Base-by-base conservation (phyloP, 2,888 invertebrate genomes). In the Polia nebulosa region DNA sequence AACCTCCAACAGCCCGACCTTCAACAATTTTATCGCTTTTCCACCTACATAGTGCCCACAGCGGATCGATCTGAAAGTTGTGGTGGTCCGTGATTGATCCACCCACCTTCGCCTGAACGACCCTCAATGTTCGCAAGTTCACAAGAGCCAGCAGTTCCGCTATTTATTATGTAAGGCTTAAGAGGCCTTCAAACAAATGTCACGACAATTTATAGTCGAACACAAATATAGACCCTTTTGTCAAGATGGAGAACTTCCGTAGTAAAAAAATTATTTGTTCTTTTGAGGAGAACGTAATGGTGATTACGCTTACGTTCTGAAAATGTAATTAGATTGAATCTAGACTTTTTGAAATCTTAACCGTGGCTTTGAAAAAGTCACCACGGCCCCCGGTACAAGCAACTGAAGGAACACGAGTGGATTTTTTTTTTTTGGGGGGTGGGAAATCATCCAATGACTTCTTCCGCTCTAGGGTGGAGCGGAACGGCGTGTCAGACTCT, bases 41-140 rank as follows among this genome's bases (percentile, higher is more conserved):
- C 32, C 44, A 47, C 5, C 22, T 34, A 34, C 2, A 8, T 15
- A 41, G 29, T 52, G 41, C 5, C 36, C 29, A 22, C 20, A 39
- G 8, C 9, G 32, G 41, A 76, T 53, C 58, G 70, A 69, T 36
- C 34, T 55, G 20, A 58, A 17, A 29, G 20, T 67, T 58, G 45
- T 47, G 47, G 20, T 9, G 11, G 45, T 49, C 8, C 3, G 25
- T 29, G 25, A 51, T 34, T 49, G 76, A 32, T n/a, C 39, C 68
- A 17, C 53, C 57, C 34, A 52, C 32, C n/a, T 41, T 13, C 34
- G 1, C 29, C 7, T 22, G 27, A 39, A n/a, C 57, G n/a, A 57
- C 39, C 57, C 76, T 76, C 27, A 20, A 44, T 44, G 32, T 45
- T 39, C 27, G 36, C 49, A 49, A 51, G 49, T 75, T 74, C 34